phyloP scores from a whole-genome alignment of 2,888 invertebrate species.

The Drosophila flavopinicola region DNA sequence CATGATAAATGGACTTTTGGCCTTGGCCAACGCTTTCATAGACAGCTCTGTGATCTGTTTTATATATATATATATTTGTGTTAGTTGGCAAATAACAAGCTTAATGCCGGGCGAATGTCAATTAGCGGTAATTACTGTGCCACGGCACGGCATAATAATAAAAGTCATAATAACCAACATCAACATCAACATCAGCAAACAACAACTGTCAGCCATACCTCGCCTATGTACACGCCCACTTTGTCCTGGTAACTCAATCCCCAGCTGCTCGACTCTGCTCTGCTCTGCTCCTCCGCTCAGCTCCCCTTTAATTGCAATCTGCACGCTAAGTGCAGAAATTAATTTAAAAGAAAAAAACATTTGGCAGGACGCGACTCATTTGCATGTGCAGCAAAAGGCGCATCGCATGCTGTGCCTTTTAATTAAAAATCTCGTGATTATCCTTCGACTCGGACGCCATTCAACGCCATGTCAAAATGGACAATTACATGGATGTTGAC shows the following conservation, averaged over 20 bases:
- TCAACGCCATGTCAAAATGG: conserved; percentile 31
- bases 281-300: conserved; percentile 9
- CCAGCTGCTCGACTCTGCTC: conserved; percentile 17
- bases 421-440: conserved; percentile 41
- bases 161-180: conserved; percentile 53
- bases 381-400: conserved; percentile 21
- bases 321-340: conserved; percentile 73
- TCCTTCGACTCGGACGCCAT: conserved; percentile 15
- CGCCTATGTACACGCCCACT: not conserved
- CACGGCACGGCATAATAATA: conserved; percentile 57
- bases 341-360: conserved; percentile 56
- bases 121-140: conserved; percentile 72
- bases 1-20: conserved; percentile 6
- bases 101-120: conserved; percentile 57
- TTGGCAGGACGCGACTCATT: conserved; percentile 33
- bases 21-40: conserved; percentile 23
- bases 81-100: conserved; percentile 24
- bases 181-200: conserved; percentile 26
- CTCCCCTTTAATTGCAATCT: conserved; percentile 63
- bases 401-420: conserved; percentile 44
- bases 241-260: conserved; percentile 60
- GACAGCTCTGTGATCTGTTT: conserved; percentile 10
- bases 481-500: conserved; percentile 41
- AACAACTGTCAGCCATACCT: conserved; percentile 41
- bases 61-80: conserved; percentile 12